These are phyloP conservation scores for Dexiosoma caninum DNA, from an alignment of 2,888 invertebrate genomes.

Conservation along the genomic window DNA sequence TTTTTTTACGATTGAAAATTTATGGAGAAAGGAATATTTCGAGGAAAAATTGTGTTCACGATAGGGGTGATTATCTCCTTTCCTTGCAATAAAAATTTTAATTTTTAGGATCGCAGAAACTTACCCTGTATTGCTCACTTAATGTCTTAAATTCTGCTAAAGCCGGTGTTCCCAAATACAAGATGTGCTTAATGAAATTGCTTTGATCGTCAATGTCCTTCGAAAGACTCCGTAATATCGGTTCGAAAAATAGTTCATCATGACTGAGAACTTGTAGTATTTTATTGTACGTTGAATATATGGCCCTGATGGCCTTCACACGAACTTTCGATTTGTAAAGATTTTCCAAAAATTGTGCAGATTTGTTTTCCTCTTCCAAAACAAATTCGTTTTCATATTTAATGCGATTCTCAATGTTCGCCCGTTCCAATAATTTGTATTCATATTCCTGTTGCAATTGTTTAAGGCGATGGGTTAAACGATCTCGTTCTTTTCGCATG, in stretches of 20 bases:
- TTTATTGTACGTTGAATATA: slow-evolving; percentile 73
- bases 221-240: slow-evolving; percentile 73
- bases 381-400: slow-evolving; percentile 73
- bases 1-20: no score
- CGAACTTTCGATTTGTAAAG: slow-evolving; percentile 76
- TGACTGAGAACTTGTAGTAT: slow-evolving; percentile 73
- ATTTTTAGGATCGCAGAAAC: no score
- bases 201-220: slow-evolving; percentile 75
- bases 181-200: slow-evolving; percentile 74
- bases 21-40: no score
- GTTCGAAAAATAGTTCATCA: slow-evolving; percentile 76
- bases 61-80: no score
- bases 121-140: slow-evolving; percentile 70
- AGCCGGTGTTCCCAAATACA: slow-evolving; percentile 75
- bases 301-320: slow-evolving; percentile 73
- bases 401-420: slow-evolving; percentile 72
- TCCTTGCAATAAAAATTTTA: no score
- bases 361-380: slow-evolving; percentile 72
- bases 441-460: slow-evolving; percentile 70
- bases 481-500: slow-evolving; percentile 75
- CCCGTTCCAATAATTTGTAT: slow-evolving; percentile 70
- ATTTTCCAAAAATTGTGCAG: slow-evolving; percentile 70
- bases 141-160: slow-evolving; percentile 71
- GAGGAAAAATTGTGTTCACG: no score
- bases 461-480: slow-evolving; percentile 69